These are phyloP conservation scores for Cetoscarus ocellatus DNA, from an alignment of 2,797 vertebrate genomes.

Conservation along the genomic window DNA sequence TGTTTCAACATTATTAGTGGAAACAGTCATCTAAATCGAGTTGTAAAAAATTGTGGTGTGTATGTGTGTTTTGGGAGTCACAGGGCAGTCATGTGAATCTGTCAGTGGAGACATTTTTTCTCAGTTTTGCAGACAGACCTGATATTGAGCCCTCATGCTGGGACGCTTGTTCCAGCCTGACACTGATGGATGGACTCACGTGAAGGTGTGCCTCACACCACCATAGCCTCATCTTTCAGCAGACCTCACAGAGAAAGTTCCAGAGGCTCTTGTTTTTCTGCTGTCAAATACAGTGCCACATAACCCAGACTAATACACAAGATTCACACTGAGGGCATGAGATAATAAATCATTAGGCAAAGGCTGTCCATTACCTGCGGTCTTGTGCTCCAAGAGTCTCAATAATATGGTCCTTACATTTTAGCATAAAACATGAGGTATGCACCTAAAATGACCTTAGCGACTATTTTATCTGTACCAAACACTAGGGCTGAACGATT, in stretches of 20 bases:
- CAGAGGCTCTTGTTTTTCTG: constrained; percentile 12
- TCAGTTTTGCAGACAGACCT: not conserved
- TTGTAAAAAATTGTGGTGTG: not conserved
- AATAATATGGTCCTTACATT: no score
- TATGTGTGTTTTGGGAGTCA: not conserved
- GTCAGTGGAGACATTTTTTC: not conserved
- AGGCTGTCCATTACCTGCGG: no score
- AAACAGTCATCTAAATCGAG: no score
- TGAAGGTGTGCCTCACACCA: not conserved
- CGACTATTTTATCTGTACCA: no score
- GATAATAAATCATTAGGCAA: no score
- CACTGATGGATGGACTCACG: constrained; percentile 20
- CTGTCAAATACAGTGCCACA: constrained; percentile 5
- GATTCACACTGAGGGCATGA: not conserved
- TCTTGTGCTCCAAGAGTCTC: no score
- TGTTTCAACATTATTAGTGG: not conserved
- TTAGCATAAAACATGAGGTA: no score
- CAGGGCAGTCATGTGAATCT: not conserved
- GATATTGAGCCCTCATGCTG: not conserved
- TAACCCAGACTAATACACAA: constrained; percentile 6
- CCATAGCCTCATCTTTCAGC: constrained; percentile 3
- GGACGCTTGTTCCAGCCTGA: constrained; percentile 8
- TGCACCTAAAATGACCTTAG: no score
- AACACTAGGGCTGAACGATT: no score
- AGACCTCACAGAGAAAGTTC: not conserved